phyloP scores from a whole-genome alignment of 2,113 vertebrate species.

The Rhinolophus sinicus region DNA sequence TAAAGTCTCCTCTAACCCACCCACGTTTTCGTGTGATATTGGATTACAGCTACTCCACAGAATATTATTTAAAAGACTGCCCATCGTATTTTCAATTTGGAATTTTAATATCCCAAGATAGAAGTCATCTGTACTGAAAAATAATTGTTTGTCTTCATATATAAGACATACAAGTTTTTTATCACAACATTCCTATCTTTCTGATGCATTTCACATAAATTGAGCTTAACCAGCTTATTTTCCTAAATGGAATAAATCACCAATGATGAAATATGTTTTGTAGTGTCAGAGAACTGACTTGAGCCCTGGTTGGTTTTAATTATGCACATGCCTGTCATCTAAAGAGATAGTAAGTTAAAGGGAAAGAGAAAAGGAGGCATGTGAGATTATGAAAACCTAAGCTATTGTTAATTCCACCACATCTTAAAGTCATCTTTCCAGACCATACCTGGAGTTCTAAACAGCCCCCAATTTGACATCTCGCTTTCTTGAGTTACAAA shows the following conservation, averaged over 20 bases:
- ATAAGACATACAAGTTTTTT: not conserved
- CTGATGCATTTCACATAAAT: not conserved
- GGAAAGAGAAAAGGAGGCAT: not conserved
- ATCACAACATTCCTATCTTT: not conserved
- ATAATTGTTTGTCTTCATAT: not conserved
- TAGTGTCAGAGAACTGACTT: not conserved
- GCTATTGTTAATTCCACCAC: not conserved
- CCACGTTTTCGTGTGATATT: not conserved
- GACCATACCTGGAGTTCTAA: slow-evolving; percentile 39
- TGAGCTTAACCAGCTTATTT: slow-evolving; percentile 8
- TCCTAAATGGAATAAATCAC: not conserved
- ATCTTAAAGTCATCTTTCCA: slow-evolving; percentile 30
- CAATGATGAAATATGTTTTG: not conserved
- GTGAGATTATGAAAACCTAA: slow-evolving; percentile 8
- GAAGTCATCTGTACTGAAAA: not conserved
- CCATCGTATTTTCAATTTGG: not conserved
- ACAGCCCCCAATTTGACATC: slow-evolving; percentile 49
- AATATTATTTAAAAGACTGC: not conserved
- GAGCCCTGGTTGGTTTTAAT: not conserved
- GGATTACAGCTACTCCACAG: not conserved
- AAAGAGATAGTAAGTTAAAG: not conserved
- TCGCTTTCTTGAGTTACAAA: slow-evolving; percentile 76
- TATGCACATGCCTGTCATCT: not conserved
- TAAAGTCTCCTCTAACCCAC: not conserved
- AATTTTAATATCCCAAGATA: slow-evolving; percentile 16